phyloP scores from a whole-genome alignment of 1,140 invertebrate species.

The Drosophila kikkawai region DNA sequence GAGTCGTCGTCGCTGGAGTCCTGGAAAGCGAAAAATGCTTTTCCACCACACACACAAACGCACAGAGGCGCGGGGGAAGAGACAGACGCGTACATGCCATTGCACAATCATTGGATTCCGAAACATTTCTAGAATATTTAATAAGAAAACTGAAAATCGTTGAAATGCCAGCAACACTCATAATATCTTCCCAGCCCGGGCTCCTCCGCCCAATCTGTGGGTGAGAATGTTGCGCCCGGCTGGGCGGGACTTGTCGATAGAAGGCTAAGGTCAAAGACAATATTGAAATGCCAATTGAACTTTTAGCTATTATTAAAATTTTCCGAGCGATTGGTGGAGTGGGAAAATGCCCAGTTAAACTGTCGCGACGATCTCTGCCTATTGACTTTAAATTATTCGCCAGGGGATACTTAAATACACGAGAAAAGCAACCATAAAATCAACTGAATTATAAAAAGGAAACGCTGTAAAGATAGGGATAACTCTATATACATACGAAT shows the following conservation, averaged over 20 bases:
- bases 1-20: conserved; percentile 39
- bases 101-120: conserved; percentile 83
- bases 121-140: conserved; percentile 84
- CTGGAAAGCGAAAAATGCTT: conserved; percentile 76
- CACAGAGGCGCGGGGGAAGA: not conserved
- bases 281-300: conserved; percentile 83
- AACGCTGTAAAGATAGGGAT: not conserved
- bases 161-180: conserved; percentile 83
- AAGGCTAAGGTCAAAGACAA: conserved; percentile 83
- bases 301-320: conserved; percentile 80
- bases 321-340: conserved; percentile 20
- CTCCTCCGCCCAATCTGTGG: conserved; percentile 5
- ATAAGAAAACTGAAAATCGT: conserved; percentile 84
- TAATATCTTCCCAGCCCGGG: conserved; percentile 59
- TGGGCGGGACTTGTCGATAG: conserved; percentile 51
- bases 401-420: conserved; percentile 1
- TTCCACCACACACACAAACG: conserved; percentile 30
- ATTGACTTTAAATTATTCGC: conserved; percentile 20
- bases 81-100: conserved; percentile 75
- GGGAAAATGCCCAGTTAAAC: conserved; percentile 25
- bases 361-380: conserved; percentile 14
- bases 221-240: conserved; percentile 38
- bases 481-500: not conserved
- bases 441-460: not conserved
- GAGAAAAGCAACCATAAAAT: not conserved